Percentiles rank a stretch among this genome's conserved stretches.
phyloP scores from a whole-genome alignment of 2,113 vertebrate genomes.

The Machaerirhynchus nigripectus region DNA sequence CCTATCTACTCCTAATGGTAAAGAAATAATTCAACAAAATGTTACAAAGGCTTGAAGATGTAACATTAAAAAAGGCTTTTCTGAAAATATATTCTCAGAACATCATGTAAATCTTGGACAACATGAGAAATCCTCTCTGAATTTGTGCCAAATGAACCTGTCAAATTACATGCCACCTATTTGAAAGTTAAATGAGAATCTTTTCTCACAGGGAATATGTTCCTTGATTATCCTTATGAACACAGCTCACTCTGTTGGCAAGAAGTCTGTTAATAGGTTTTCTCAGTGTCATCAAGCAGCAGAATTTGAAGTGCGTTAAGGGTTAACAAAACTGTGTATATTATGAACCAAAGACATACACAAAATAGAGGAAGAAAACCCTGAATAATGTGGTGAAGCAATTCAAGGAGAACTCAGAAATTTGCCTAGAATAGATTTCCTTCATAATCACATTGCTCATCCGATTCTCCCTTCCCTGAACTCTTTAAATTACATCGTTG shows the following conservation, averaged over 20 bases:
- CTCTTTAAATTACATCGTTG: background rate
- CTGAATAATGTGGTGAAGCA: background rate
- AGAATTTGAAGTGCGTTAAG: background rate
- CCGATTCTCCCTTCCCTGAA: background rate
- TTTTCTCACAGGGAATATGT: background rate
- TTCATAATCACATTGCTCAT: background rate
- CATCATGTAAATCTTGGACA: background rate
- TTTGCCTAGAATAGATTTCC: background rate
- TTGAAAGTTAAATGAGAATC: constrained; percentile 24
- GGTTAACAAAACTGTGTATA: background rate
- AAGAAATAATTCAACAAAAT: background rate
- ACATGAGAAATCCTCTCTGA: background rate
- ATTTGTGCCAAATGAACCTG: background rate
- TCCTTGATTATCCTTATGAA: background rate
- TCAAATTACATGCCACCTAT: background rate
- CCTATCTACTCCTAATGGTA: background rate
- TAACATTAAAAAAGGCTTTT: background rate
- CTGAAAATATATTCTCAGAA: background rate
- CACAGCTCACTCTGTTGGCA: background rate
- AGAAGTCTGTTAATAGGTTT: constrained; percentile 8
- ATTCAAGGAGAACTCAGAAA: background rate
- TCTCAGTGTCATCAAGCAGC: background rate
- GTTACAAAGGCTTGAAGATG: background rate
- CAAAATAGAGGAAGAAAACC: background rate
- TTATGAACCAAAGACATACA: background rate